Evolutionary conservation across 1,140 invertebrate genomes (phyloP), one percentile per base, ranked within the genome.

Genomic region (Hyphantria cunea): DNA sequence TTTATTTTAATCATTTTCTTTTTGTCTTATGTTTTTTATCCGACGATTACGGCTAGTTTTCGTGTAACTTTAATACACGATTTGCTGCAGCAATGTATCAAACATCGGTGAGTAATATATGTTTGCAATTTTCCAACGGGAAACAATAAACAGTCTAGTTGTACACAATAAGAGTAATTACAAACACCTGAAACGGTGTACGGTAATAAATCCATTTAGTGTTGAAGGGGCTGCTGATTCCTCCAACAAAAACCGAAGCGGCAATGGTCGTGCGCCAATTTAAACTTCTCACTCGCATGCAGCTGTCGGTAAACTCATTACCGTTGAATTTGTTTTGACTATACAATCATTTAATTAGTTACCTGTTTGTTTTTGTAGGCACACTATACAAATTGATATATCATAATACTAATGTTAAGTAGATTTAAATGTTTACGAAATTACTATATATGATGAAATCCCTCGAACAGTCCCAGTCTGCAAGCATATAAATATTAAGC

Each of bases 151-250:
- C 69, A 78, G 74, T 75, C 68, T 42, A 55, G 53, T 64, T 44
- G 56, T 52, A 5, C 17, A 65, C 76, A 80, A 74, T 76, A 76
- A 73, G 68, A 80, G 72, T 78, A 78, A 82, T 82, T 76, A 80
- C 65, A 60, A 74, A 76, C 73, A 76, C 69, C 67, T 76, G 72
- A 71, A 77, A 73, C 74, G 64, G 68, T 71, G 69, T 51, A 64
- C 62, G 66, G 72, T 77, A 79, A 82, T 80, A 74, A 80, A 80
- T 80, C 69, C 66, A 78, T 82, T 82, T 80, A 82, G 54, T 63
- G 56, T 52, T 72, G 71, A 76, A 74, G 68, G 64, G 55, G 54
- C 34, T 49, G 64, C 67, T 72, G 69, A 74, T 76, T 76, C 52
- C 67, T 65, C 65, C 63, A 50, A 77, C 78, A 79, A 80, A 74